These are phyloP conservation scores for Bruchidius siliquastri DNA, from an alignment of 2,888 invertebrate species.

Conservation along the genomic window DNA sequence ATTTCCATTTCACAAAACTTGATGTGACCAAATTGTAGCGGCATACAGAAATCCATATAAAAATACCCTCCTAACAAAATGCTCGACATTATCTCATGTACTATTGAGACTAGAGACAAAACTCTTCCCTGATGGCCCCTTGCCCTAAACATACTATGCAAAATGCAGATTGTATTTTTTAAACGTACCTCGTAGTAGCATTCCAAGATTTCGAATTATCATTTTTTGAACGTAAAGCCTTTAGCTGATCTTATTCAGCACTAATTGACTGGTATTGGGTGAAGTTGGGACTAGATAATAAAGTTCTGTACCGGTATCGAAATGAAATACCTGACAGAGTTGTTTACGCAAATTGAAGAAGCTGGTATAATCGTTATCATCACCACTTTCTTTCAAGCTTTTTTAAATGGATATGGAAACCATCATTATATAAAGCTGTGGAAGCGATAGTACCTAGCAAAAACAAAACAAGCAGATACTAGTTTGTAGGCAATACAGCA, in stretches of 20 bases:
- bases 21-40: no score
- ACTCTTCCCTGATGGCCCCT: no score
- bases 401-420: not conserved
- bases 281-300: slow-evolving; percentile 27
- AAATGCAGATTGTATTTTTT: not conserved
- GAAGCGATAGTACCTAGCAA: not conserved
- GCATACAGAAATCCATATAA: no score
- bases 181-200: slow-evolving; percentile 1
- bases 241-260: slow-evolving; percentile 30
- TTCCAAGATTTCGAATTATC: slow-evolving; percentile 35
- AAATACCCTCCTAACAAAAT: no score
- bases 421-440: not conserved
- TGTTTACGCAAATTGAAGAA: not conserved
- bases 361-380: not conserved
- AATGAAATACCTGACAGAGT: not conserved
- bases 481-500: no score
- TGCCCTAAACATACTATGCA: not conserved
- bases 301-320: slow-evolving; percentile 15
- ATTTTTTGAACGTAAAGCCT: slow-evolving; percentile 34
- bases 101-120: no score
- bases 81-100: no score
- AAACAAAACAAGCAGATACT: no score
- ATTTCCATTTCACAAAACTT: no score
- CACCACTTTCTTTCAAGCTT: not conserved
- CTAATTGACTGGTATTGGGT: slow-evolving; percentile 37